Conservation (phyloP, 2,888 invertebrate genomes). For the Masnerella sp. region DNA sequence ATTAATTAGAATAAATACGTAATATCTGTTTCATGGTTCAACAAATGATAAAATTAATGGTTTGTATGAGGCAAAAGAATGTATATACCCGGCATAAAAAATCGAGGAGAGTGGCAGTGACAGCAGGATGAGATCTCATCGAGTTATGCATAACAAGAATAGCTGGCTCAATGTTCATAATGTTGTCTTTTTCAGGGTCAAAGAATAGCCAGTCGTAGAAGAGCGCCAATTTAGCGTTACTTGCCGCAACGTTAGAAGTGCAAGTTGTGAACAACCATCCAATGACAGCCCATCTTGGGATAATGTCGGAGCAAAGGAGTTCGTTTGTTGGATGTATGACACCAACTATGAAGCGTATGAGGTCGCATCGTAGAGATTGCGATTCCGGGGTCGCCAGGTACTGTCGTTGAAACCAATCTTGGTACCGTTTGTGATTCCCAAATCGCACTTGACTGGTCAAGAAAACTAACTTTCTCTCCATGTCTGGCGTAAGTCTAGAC, state of each 20-base stretch:
- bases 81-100: conserved; percentile 87
- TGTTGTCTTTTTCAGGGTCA: conserved; percentile 93
- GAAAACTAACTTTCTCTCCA: conserved; percentile 94
- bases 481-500: conserved; percentile 92
- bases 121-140: conserved; percentile 93
- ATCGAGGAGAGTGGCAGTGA: conserved; percentile 92
- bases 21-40: too few species aligned
- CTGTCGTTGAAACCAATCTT: conserved; percentile 96
- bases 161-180: conserved; percentile 97
- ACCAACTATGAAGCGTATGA: conserved; percentile 95
- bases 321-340: conserved; percentile 97
- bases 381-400: conserved; percentile 95
- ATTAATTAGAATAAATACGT: too few species aligned
- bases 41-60: too few species aligned
- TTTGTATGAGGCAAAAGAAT: too few species aligned
- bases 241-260: conserved; percentile 91
- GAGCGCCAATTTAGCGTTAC: conserved; percentile 93
- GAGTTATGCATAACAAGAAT: conserved; percentile 96
- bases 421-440: conserved; percentile 94
- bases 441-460: conserved; percentile 91
- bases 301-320: conserved; percentile 94
- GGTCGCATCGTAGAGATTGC: conserved; percentile 92
- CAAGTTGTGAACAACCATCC: conserved; percentile 95
- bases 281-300: conserved; percentile 96
- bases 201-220: conserved; percentile 97